Evolutionary conservation across 1,140 invertebrate genomes (phyloP), one percentile per base, ranked within the genome.

Genomic region (Alviniconcha marisindica): DNA sequence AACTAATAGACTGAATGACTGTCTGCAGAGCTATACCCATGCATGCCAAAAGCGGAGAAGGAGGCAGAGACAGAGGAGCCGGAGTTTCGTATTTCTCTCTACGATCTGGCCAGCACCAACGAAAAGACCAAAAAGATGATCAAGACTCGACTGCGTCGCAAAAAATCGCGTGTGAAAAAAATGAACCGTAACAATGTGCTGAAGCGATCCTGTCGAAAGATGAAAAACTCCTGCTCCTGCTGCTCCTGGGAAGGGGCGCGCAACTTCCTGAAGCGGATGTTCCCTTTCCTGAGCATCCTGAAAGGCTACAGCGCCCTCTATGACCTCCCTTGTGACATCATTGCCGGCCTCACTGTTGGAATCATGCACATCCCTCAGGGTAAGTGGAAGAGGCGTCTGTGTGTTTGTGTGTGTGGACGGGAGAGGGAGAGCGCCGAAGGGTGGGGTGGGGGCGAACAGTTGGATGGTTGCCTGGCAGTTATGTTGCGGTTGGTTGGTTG

Each of bases 361-460:
- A 93, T 94, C 48, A 94, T 94, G 91, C 94, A 94, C 83, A 93
- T 95, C 77, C 94, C 94, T 38, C 94, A 94, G 92, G 94, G 94
- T 89, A 92, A 93, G 86, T 91, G 33, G 18, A n/a, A 69, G 31
- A 74, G 60, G 56, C 4, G 56, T 14, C 15, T 14, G 56, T 14
- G 56, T 14, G 56, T 14, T 15, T 14, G 56, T 14, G 56, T 14
- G 56, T 14, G 56, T 14, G 56, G 4, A n/a, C 21, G 56, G 28
- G 56, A 60, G 56, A 60, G 56, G 28, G 56, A 60, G 56, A 60
- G 56, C 21, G 56, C 0, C 21, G 28, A n/a, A 2, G 56, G 28
- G 56, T 0, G 56, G n/a, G n/a, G n/a, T n/a, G n/a, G n/a, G n/a
- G n/a, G n/a, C n/a, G n/a, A n/a, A n/a, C n/a, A n/a, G n/a, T n/a